Evolutionary conservation across 2,113 vertebrate genomes (phyloP).

Genomic region (Alligator mississippiensis): DNA sequence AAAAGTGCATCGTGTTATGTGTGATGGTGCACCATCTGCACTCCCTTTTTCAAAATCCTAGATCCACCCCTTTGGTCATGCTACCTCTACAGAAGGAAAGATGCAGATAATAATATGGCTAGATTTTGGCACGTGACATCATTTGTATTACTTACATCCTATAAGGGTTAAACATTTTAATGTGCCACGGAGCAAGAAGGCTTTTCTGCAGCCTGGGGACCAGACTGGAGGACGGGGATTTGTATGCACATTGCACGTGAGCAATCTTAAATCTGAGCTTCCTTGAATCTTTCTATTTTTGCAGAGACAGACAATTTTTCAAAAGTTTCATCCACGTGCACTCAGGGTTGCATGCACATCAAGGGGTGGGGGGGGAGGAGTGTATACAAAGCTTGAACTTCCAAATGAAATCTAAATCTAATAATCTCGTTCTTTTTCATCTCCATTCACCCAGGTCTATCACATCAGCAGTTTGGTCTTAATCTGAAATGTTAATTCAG

Average conservation of each 20-base stretch:
- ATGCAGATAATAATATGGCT: too few species aligned
- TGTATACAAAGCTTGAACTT: slow-evolving; percentile 31
- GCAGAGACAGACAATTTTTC: background rate
- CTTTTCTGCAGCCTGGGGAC: background rate
- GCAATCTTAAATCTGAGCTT: too few species aligned
- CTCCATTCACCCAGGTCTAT: background rate
- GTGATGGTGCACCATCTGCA: too few species aligned
- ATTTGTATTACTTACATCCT: background rate
- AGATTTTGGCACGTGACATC: too few species aligned
- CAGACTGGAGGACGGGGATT: background rate
- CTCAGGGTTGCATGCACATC: too few species aligned
- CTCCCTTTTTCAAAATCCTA: background rate
- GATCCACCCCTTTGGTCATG: too few species aligned
- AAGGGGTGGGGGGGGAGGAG: background rate
- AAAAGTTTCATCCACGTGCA: slow-evolving; percentile 14
- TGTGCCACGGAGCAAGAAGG: background rate
- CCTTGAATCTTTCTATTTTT: too few species aligned
- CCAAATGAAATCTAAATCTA: slow-evolving; percentile 4
- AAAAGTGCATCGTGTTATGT: too few species aligned
- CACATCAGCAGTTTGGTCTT: background rate
- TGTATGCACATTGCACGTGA: background rate
- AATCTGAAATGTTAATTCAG: slow-evolving; percentile 10
- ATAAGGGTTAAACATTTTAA: background rate
- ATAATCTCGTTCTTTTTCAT: slow-evolving; percentile 15
- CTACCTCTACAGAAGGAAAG: too few species aligned